Evolutionary conservation across 2,113 vertebrate species (phyloP), one percentile per base, ranked within the genome.

Genomic region (Microtus montanus): DNA sequence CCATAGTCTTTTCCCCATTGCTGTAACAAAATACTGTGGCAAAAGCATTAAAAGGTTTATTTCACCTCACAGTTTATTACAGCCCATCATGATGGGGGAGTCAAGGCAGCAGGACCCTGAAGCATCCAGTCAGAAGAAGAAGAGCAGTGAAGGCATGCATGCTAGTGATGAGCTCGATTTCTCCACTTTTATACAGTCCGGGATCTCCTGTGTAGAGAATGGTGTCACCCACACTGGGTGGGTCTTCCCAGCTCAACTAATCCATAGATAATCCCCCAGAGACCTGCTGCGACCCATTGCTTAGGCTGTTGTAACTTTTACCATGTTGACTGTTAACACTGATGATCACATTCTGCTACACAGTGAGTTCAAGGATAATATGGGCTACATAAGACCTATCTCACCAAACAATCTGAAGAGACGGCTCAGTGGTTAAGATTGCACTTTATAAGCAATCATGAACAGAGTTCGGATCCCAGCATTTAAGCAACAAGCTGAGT

Each of bases 51-150:
- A 68, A 85, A 63, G 83, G 83, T 47, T 68, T 85, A 68, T 85
- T 85, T 85, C 61, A 85, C 63, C 61, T 66, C 61, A 85, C 83
- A 85, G 83, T 68, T 47, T 64, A 84, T 84, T 84, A 84, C 83
- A 66, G 83, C 41, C 83, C 63, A 66, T 68, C 83, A 68, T 35
- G 83, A 66, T 68, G 63, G 41, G 63, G 30, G 61, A 85, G 19
- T 85, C 63, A 47, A 85, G 63, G 83, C 83, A 85, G n/a, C 38
- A 66, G 64, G 83, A 85, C 19, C 64, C 63, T 68, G 41, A 85
- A 85, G 83, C 30, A 47, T 49, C 41, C 83, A 47, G 19, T 47
- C 83, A 85, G 63, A 47, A 68, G 83, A 47, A 68, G 83, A 83
- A 33, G 83, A 85, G 11, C 83, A 68, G 41, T 85, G 83, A 85